These are phyloP conservation scores for Hymenochirus boettgeri DNA, from an alignment of 2,113 vertebrate species.

Conservation along the genomic window DNA sequence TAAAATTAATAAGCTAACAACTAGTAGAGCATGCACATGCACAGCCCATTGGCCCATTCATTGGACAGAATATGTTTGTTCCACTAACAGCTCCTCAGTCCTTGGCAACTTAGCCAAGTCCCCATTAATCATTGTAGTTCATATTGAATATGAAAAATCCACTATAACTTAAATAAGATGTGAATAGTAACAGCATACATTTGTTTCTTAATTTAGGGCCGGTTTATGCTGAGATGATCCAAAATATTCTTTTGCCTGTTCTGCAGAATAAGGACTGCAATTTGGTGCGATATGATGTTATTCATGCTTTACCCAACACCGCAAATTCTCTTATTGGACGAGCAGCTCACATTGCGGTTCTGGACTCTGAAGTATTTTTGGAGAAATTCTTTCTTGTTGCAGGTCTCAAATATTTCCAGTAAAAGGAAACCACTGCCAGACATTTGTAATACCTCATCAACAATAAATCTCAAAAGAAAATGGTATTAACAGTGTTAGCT, in stretches of 20 bases:
- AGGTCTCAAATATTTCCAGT: slow-evolving; percentile 96
- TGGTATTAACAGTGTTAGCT: slow-evolving; percentile 68
- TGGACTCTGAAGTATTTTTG: slow-evolving; percentile 98
- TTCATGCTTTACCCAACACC: slow-evolving; percentile 94
- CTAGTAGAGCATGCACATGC: no score
- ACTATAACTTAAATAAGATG: neutral
- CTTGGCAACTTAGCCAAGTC: no score
- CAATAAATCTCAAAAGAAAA: slow-evolving; percentile 67
- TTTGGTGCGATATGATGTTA: slow-evolving; percentile 93
- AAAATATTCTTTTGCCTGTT: slow-evolving; percentile 91
- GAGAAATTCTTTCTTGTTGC: slow-evolving; percentile 98
- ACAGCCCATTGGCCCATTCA: no score
- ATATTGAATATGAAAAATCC: no score
- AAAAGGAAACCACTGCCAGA: slow-evolving; percentile 60
- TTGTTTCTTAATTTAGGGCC: slow-evolving; percentile 71
- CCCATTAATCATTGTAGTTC: no score
- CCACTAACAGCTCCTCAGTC: no score
- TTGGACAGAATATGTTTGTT: no score
- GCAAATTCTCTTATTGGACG: slow-evolving; percentile 96
- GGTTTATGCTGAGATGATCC: slow-evolving; percentile 97
- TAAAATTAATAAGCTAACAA: no score
- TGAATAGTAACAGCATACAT: neutral
- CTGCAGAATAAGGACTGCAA: slow-evolving; percentile 93
- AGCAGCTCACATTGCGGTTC: slow-evolving; percentile 96
- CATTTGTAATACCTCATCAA: slow-evolving; percentile 87